phyloP scores from a whole-genome alignment of 2,797 vertebrate genomes.

The Antrozous pallidus region DNA sequence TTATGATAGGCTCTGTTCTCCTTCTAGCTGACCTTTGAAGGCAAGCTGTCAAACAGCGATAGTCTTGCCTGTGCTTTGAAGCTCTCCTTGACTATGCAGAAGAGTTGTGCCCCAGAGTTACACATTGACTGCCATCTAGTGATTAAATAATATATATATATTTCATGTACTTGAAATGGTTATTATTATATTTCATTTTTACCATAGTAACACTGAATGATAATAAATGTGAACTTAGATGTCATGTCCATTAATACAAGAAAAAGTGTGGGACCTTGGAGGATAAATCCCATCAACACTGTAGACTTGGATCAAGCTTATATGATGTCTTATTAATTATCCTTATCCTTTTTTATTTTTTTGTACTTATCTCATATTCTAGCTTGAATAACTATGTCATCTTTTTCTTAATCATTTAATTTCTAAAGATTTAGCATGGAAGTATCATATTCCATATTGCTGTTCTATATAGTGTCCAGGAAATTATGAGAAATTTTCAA shows the following conservation, averaged over 20 bases:
- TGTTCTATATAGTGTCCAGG: neutral
- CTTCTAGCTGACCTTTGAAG: conserved; percentile 73
- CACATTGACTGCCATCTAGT: conserved; percentile 83
- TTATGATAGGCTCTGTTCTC: conserved; percentile 44
- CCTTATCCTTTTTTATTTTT: neutral
- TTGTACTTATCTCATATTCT: neutral
- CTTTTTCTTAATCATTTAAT: neutral
- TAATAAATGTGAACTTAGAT: neutral
- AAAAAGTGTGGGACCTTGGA: neutral
- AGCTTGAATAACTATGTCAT: neutral
- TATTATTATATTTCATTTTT: neutral
- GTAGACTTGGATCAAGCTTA: neutral
- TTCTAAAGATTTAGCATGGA: neutral
- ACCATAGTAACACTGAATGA: neutral
- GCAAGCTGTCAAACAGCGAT: conserved; percentile 62
- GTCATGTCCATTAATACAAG: neutral
- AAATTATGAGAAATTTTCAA: neutral
- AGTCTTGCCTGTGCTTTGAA: neutral
- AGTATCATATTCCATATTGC: neutral
- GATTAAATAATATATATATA: neutral
- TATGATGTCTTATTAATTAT: neutral
- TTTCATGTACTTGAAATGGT: neutral
- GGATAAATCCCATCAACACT: neutral
- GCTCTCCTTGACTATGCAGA: rapidly evolving
- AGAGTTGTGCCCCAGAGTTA: neutral